Evolutionary conservation across 1,140 invertebrate species (phyloP).

Genomic region (Euura saliciscinereae): DNA sequence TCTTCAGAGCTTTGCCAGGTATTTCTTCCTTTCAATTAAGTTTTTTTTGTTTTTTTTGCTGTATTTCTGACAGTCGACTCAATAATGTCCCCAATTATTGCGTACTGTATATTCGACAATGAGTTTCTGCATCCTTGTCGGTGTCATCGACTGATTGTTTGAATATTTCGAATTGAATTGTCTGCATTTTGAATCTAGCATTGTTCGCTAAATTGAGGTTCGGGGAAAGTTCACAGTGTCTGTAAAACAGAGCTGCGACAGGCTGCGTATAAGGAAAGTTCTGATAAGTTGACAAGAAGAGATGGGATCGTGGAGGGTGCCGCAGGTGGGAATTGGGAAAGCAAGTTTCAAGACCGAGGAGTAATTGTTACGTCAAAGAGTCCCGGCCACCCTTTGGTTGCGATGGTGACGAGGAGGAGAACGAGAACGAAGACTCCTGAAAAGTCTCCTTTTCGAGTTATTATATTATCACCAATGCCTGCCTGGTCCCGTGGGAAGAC

Average conservation of each 20-base stretch:
- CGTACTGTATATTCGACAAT: too few species aligned
- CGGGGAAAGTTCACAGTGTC: too few species aligned
- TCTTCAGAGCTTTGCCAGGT: too few species aligned
- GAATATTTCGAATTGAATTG: too few species aligned
- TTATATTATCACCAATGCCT: background rate
- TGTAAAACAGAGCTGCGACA: background rate
- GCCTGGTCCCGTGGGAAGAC: background rate
- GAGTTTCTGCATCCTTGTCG: too few species aligned
- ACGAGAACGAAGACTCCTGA: background rate
- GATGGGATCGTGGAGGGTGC: background rate
- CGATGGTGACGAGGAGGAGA: background rate
- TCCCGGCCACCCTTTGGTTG: conserved; percentile 1
- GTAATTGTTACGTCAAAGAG: conserved; percentile 4
- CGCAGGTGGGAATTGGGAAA: conserved; percentile 6
- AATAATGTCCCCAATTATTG: too few species aligned
- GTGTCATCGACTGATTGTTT: too few species aligned
- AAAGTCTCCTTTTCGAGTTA: background rate
- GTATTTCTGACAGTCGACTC: too few species aligned
- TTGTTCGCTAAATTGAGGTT: too few species aligned
- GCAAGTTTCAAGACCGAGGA: background rate
- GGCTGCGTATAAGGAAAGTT: background rate
- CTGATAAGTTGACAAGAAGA: background rate
- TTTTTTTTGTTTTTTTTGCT: too few species aligned
- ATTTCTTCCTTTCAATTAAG: too few species aligned
- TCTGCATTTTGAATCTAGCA: too few species aligned